Conservation (phyloP, 2,113 vertebrate genomes). For the Malurus elegans region DNA sequence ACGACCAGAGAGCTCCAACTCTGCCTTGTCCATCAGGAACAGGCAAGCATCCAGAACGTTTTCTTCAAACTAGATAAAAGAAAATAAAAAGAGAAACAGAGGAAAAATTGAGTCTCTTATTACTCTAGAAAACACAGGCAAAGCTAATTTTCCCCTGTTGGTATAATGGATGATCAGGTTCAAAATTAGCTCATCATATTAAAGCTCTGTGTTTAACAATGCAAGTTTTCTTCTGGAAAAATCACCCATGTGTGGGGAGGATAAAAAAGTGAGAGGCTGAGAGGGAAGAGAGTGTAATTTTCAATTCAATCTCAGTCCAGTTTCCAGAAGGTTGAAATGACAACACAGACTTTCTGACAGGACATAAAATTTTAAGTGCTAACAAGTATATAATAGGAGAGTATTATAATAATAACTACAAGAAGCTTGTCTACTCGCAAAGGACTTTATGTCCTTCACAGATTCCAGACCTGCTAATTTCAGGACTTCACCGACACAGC, state of each 20-base stretch:
- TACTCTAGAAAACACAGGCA: background rate
- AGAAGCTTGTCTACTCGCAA: background rate
- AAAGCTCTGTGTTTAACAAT: background rate
- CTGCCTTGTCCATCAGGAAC: conserved; percentile 86
- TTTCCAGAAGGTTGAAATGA: conserved; percentile 41
- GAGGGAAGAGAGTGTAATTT: background rate
- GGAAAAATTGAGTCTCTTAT: background rate
- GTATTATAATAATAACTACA: conserved; percentile 21
- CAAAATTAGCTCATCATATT: background rate
- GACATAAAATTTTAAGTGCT: conserved; percentile 38
- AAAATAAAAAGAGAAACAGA: background rate
- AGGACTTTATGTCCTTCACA: conserved; percentile 27
- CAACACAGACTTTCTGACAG: conserved; percentile 33
- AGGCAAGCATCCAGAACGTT: conserved; percentile 90
- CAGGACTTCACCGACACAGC: background rate
- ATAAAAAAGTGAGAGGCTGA: background rate
- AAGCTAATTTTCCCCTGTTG: background rate
- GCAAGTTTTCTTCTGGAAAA: background rate
- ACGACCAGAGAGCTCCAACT: conserved; percentile 87
- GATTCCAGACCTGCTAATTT: background rate
- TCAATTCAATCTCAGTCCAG: background rate
- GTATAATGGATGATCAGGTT: background rate
- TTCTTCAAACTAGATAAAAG: conserved; percentile 84
- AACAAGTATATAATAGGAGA: conserved; percentile 29
- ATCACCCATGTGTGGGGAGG: background rate